phyloP scores from a whole-genome alignment of 1,140 invertebrate genomes.

The Cecropterus lyciades region DNA sequence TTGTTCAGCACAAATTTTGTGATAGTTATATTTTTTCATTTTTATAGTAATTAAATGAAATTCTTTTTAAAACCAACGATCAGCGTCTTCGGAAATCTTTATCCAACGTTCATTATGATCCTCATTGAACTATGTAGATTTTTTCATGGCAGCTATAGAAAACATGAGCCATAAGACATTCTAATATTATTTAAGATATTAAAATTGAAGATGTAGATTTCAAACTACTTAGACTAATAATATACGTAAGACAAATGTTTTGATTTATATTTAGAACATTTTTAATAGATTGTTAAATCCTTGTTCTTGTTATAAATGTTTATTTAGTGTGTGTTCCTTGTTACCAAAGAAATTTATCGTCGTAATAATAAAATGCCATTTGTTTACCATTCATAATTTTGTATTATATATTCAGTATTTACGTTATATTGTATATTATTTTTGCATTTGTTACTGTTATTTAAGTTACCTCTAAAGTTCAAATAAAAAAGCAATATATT shows the following conservation, averaged over 20 bases:
- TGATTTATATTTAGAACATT: conserved; percentile 59
- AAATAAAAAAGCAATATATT: conserved; percentile 72
- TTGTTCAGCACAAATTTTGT: too few relatives aligned
- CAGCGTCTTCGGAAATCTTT: too few relatives aligned
- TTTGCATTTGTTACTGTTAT: conserved; percentile 82
- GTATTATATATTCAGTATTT: conserved; percentile 78
- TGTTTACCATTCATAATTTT: conserved; percentile 48
- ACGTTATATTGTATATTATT: conserved; percentile 68
- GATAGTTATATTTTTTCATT: too few relatives aligned
- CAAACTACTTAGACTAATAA: conserved; percentile 45
- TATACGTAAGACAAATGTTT: conserved; percentile 64
- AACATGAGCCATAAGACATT: conserved; percentile 37
- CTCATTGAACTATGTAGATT: neutral
- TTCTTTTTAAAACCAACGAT: neutral
- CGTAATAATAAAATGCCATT: conserved; percentile 49
- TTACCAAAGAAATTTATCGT: conserved; percentile 80
- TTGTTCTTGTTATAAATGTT: conserved; percentile 81
- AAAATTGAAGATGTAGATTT: conserved; percentile 40
- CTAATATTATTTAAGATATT: conserved; percentile 39
- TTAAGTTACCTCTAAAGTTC: conserved; percentile 80
- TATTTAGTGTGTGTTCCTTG: conserved; percentile 80
- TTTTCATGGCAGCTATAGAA: conserved; percentile 35
- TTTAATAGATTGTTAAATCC: conserved; percentile 74
- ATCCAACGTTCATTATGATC: too few relatives aligned
- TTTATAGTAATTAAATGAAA: neutral